phyloP scores from a whole-genome alignment of 2,113 vertebrate species.

The Abramis brama region DNA sequence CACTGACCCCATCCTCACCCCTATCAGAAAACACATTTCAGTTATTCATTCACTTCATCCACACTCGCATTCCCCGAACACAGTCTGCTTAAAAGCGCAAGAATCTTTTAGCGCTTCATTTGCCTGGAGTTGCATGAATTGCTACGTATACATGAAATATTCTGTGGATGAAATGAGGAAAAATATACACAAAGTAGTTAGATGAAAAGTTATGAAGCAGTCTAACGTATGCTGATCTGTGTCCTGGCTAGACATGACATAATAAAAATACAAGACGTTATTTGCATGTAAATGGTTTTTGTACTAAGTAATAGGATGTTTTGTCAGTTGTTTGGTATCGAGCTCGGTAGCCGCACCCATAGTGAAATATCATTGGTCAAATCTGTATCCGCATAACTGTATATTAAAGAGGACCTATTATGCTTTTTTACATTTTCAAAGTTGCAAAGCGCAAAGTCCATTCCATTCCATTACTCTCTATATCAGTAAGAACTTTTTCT shows the following conservation, averaged over 20 bases:
- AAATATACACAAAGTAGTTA: neutral
- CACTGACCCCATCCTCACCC: conserved; percentile 18
- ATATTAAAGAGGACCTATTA: neutral
- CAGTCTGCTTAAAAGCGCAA: neutral
- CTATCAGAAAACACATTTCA: conserved; percentile 36
- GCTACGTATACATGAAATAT: neutral
- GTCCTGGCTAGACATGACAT: neutral
- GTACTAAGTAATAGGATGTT: neutral
- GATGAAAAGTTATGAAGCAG: neutral
- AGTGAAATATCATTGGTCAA: neutral
- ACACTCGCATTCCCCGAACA: neutral
- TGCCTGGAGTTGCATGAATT: neutral
- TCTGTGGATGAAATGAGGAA: neutral
- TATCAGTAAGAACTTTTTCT: too few relatives aligned
- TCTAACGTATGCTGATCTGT: neutral
- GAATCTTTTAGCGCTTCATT: conserved; percentile 1
- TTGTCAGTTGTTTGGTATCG: neutral
- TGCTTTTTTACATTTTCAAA: too few relatives aligned
- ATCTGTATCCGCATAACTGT: neutral
- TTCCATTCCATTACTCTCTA: too few relatives aligned
- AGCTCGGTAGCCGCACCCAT: neutral
- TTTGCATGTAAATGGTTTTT: neutral
- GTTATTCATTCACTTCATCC: conserved; percentile 31
- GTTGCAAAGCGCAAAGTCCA: too few relatives aligned
- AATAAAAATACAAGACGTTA: neutral